These are phyloP conservation scores for Itoplectis maculator DNA, from an alignment of 2,888 invertebrate genomes.

Conservation along the genomic window DNA sequence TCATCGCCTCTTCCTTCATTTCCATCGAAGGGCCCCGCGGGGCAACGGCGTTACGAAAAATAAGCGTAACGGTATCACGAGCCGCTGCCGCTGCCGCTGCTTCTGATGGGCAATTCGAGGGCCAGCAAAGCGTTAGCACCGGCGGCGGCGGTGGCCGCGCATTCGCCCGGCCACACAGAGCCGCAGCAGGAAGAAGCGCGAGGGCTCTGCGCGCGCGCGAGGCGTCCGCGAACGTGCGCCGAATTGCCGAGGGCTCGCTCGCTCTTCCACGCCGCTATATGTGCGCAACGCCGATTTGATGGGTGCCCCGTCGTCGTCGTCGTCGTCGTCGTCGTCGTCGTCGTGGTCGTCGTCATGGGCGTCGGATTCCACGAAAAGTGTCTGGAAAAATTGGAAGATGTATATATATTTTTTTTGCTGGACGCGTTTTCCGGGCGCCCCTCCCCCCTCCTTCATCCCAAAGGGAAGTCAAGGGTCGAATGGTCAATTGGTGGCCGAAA, in stretches of 20 bases:
- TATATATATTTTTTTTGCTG: slow-evolving; percentile 12
- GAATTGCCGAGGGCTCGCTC: slow-evolving; percentile 65
- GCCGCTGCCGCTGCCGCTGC: slow-evolving; percentile 31
- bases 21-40: slow-evolving; percentile 28
- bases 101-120: slow-evolving; percentile 49
- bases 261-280: slow-evolving; percentile 33
- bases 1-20: slow-evolving; percentile 44
- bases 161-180: background rate
- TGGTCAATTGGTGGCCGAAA: slow-evolving; percentile 22
- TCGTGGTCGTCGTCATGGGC: background rate
- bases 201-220: slow-evolving; percentile 42
- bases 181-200: slow-evolving; percentile 44
- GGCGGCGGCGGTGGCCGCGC: slow-evolving; percentile 20
- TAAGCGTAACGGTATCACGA: slow-evolving; percentile 66
- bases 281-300: slow-evolving; percentile 24
- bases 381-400: slow-evolving; percentile 48
- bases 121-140: slow-evolving; percentile 35
- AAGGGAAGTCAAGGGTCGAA: slow-evolving; percentile 32
- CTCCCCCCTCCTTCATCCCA: too few relatives aligned
- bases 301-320: slow-evolving; percentile 4
- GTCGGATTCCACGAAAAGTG: slow-evolving; percentile 52
- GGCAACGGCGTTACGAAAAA: slow-evolving; percentile 59
- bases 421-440: slow-evolving; percentile 29
- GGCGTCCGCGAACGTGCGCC: slow-evolving; percentile 66
- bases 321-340: background rate